These are phyloP conservation scores for Macroramphosus scolopax DNA, from an alignment of 2,797 vertebrate species.

Conservation along the genomic window DNA sequence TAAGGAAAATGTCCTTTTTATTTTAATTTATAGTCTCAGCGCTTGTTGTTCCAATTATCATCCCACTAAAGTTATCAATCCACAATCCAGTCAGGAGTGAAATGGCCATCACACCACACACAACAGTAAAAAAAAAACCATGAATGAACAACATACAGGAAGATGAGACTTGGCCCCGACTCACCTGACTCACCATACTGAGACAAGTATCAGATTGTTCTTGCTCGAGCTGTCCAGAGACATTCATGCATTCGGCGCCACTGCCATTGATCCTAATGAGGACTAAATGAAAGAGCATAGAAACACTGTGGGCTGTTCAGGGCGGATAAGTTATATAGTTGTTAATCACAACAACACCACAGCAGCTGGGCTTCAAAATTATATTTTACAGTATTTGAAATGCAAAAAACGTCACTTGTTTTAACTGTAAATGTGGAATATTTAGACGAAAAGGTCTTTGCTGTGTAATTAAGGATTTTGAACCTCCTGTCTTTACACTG, in stretches of 20 bases:
- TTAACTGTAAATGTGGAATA: too few relatives aligned
- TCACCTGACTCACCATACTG: background rate
- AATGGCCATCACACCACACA: conserved; percentile 11
- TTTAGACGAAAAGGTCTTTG: too few relatives aligned
- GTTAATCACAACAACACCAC: too few relatives aligned
- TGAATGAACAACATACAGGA: conserved; percentile 11
- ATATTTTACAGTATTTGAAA: too few relatives aligned
- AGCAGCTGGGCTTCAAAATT: too few relatives aligned
- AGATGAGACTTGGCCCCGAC: background rate
- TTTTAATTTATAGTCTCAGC: too few relatives aligned
- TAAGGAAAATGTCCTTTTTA: too few relatives aligned
- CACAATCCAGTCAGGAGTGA: conserved; percentile 11
- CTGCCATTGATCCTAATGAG: background rate
- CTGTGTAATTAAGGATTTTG: too few relatives aligned
- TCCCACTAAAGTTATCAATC: conserved; percentile 5
- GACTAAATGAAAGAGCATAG: conserved; percentile 8
- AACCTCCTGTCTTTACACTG: too few relatives aligned
- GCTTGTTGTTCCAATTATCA: background rate
- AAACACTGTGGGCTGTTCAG: background rate
- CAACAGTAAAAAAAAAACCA: too few relatives aligned
- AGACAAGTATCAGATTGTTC: conserved; percentile 19
- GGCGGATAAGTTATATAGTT: conserved; percentile 1
- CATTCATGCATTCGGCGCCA: conserved; percentile 2
- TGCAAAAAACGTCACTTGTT: too few relatives aligned
- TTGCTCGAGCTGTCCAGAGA: background rate